Base-by-base conservation (phyloP, 2,113 vertebrate species). In the Myotis yumanensis region DNA sequence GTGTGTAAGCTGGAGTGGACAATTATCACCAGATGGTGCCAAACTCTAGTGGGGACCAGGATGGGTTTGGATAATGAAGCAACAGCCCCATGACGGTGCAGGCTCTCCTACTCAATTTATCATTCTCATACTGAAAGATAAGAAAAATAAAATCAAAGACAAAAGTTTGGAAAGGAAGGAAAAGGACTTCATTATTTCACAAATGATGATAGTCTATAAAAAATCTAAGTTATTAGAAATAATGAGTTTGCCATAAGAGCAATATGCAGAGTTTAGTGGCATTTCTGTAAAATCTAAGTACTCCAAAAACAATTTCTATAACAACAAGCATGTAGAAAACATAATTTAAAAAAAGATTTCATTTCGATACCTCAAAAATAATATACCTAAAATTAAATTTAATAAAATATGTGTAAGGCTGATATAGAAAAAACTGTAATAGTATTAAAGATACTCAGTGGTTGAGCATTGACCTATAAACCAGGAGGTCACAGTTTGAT, bases 1-100 rank as follows among this genome's bases (percentile, higher is more conserved):
- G 0, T 28, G 8, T 12, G 71, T 54, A 64, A 5, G 3, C 71
- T 25, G 35, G 22, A 43, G 15, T 17, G 54, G 8, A 37, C 18
- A 14, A 0, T 30, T 11, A 48, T 93, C 94, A 71, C 94, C 64
- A 96, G 96, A 76, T 92, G 96, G 93, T 9, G 82, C 94, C 94
- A 97, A 35, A 93, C 48, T 25, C 8, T 1, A 25, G 23, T 15
- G 18, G 51, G 92, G n/a, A 69, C 30, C 17, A 0, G 2, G n/a
- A 43, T 15, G 14, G 35, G 25, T 48, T 8, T 11, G 14, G 32
- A 1, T 2, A 23, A 7, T 7, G 16, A 40, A 7, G 40, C 3
- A 10, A 8, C 16, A 23, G 51, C 20, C 9, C 32, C 46, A 40
- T 23, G 15, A 25, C 30, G 17, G 23, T 54, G 16, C 30, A 48